These are phyloP conservation scores for Opisthocomus hoazin DNA, from an alignment of 2,113 vertebrate species.

Conservation along the genomic window DNA sequence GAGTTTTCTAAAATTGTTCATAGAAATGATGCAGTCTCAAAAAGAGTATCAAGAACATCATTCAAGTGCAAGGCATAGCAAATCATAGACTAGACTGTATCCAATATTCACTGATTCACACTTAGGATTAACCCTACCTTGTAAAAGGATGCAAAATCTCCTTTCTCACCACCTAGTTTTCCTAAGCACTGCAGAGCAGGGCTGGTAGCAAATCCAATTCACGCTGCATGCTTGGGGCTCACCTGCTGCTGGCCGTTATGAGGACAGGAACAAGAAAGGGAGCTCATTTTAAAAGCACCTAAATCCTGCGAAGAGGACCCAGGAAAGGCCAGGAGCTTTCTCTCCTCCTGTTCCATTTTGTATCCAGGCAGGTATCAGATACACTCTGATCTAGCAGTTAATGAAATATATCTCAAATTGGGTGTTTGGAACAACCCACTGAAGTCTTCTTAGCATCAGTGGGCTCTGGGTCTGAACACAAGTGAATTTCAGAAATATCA, in stretches of 20 bases:
- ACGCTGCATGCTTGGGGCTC: neutral
- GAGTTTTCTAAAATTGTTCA: neutral
- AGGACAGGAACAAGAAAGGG: neutral
- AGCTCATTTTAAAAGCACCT: neutral
- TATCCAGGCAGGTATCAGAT: neutral
- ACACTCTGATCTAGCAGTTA: neutral
- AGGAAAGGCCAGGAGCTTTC: neutral
- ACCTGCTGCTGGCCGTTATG: neutral
- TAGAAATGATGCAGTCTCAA: neutral
- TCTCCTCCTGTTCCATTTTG: neutral
- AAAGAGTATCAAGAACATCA: neutral
- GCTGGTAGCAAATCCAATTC: neutral
- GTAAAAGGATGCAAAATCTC: neutral
- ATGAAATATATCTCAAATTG: neutral
- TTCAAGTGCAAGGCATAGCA: neutral
- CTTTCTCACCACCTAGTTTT: neutral
- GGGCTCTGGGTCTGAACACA: neutral
- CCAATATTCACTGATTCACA: neutral
- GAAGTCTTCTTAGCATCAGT: neutral
- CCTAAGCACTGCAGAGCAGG: neutral
- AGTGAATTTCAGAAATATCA: neutral
- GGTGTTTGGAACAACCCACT: neutral
- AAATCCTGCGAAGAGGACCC: fast-evolving
- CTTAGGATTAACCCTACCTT: neutral
- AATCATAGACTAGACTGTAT: neutral